phyloP scores from a whole-genome alignment of 2,888 invertebrate genomes.

The Pilophorus perplexus region DNA sequence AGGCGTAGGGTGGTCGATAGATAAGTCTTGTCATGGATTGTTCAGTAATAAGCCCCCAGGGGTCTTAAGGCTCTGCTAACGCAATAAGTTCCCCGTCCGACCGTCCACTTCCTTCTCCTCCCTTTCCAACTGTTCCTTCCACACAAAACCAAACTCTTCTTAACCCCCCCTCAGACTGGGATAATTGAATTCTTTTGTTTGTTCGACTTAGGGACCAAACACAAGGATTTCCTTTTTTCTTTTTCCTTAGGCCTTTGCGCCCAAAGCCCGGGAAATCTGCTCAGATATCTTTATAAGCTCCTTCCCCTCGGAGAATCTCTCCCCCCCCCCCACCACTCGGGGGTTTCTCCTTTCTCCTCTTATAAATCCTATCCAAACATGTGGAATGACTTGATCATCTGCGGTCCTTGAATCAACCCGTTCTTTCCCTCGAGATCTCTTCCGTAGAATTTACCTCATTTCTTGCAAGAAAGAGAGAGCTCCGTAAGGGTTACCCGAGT shows the following conservation, averaged over 20 bases:
- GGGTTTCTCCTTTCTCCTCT: not conserved
- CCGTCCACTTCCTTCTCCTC: not conserved
- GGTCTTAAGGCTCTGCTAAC: slow-evolving; percentile 15
- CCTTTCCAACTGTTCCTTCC: not conserved
- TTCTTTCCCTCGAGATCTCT: not conserved
- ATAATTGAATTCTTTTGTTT: slow-evolving; percentile 39
- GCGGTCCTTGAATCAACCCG: slow-evolving; percentile 16
- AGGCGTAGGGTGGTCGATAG: too few relatives aligned
- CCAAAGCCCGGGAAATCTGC: slow-evolving; percentile 32
- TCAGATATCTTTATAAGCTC: slow-evolving; percentile 35
- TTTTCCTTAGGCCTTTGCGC: not conserved
- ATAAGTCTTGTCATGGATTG: slow-evolving; percentile 30
- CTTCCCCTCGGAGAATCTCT: slow-evolving; percentile 5
- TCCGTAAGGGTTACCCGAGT: too few relatives aligned
- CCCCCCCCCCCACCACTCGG: not conserved
- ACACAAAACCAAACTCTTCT: slow-evolving; percentile 23
- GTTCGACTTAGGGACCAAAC: slow-evolving; percentile 38
- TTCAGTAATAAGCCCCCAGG: slow-evolving; percentile 29
- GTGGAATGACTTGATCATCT: slow-evolving; percentile 30
- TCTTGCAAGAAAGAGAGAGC: not conserved
- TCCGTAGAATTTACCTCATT: not conserved
- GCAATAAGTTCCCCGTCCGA: slow-evolving; percentile 14
- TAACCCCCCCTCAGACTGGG: slow-evolving; percentile 17
- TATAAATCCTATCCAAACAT: slow-evolving; percentile 22
- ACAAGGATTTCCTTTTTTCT: slow-evolving; percentile 23